phyloP scores from a whole-genome alignment of 2,888 invertebrate species.

The Polyommatus icarus region DNA sequence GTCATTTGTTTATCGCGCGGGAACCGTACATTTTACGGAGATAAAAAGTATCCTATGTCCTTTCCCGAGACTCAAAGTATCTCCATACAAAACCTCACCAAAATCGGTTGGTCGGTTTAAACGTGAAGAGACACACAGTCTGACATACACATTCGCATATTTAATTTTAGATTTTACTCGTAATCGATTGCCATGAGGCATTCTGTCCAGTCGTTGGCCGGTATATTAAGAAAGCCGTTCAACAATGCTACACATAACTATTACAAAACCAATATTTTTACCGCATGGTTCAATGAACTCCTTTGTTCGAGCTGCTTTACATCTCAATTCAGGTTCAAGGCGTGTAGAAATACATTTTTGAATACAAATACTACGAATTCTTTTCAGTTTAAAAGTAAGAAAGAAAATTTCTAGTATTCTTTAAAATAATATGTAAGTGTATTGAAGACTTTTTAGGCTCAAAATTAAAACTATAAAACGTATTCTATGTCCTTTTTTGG shows the following conservation, averaged over 20 bases:
- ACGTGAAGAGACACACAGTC: background rate
- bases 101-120: background rate
- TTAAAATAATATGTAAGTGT: background rate
- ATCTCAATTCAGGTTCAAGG: background rate
- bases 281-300: background rate
- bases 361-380: background rate
- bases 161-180: background rate
- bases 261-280: slow-evolving; percentile 20
- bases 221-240: background rate
- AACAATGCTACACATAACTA: background rate
- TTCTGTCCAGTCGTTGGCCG: background rate
- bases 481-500: too few species aligned
- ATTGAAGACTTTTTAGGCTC: too few species aligned
- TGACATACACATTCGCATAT: background rate
- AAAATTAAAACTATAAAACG: too few species aligned
- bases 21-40: too few species aligned
- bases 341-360: background rate
- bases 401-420: background rate
- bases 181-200: background rate
- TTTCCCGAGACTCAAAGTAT: background rate
- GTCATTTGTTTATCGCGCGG: too few species aligned
- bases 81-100: background rate
- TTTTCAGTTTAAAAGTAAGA: background rate
- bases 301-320: slow-evolving; percentile 14
- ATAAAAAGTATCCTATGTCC: too few species aligned